phyloP scores from a whole-genome alignment of 30 jellyfish, hydroid and myxozoan genomes.

The Turritopsis rubra region DNA sequence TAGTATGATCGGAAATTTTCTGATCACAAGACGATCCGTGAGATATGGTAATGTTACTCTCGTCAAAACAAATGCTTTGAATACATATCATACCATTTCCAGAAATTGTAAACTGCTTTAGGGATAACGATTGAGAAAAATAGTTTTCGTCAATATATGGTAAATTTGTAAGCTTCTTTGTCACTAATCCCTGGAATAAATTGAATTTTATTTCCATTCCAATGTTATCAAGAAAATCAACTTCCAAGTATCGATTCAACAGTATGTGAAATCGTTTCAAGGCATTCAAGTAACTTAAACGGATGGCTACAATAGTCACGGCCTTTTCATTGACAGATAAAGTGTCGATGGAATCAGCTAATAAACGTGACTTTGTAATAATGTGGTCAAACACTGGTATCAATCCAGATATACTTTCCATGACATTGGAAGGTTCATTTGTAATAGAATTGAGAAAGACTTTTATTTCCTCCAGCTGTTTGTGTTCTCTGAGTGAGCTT shows the following conservation, averaged over 20 bases:
- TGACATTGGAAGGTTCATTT: neutral
- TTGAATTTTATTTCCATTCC: neutral
- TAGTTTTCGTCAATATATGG: neutral
- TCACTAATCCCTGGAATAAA: neutral
- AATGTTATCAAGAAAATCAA: conserved; percentile 1
- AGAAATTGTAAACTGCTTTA: neutral
- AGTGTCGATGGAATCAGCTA: neutral
- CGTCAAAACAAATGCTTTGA: conserved; percentile 18
- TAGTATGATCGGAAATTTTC: neutral
- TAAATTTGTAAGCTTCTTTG: neutral
- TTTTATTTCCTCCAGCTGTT: neutral
- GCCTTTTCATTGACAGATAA: neutral
- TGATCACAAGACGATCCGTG: conserved; percentile 5
- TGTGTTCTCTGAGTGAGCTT: neutral
- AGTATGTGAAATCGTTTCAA: conserved; percentile 4
- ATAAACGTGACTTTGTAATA: neutral
- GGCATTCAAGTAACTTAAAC: neutral
- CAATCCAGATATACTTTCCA: neutral
- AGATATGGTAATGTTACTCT: neutral
- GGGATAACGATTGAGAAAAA: neutral
- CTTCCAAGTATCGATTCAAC: neutral
- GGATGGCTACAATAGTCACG: neutral
- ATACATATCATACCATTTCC: conserved; percentile 34
- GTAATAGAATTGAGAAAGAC: neutral
- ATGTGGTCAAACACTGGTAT: neutral